Base-by-base conservation (phyloP, 2,888 invertebrate genomes). In the Polyommatus icarus region DNA sequence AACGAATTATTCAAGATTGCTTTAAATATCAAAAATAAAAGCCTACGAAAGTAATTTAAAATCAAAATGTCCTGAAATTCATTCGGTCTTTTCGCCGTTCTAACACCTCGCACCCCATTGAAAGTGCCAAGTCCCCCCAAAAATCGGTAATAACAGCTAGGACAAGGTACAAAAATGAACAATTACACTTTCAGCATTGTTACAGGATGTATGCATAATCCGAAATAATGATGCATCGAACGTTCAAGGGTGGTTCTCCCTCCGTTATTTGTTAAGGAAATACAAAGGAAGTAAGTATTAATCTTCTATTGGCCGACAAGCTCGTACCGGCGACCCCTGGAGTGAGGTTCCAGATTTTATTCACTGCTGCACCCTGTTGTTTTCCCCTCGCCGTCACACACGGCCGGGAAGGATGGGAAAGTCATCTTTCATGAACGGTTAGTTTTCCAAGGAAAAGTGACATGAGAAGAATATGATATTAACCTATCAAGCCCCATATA, bases 221-320 rank as follows among this genome's bases (percentile, higher is more conserved):
- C 83, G 77, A 83, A 87, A 88, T 86, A 87, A 88, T 88, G 89
- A 91, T 90, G 90, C 89, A 87, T 89, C 86, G 83, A 57, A 71
- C 77, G 57, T 72, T 80, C 79, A 77, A 79, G 85, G 84, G 85
- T 85, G 84, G 84, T 81, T 84, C 83, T 84, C 83, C 87, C 87
- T 86, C 85, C 83, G 84, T 87, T 87, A 87, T 88, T 89, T 88
- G 87, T 86, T 82, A 83, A 84, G 83, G 85, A 84, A 85, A 87
- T 85, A 91, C 90, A 91, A 91, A 88, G 89, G 88, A 89, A 84
- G 86, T 86, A 83, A 88, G 92, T 91, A 93, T 93, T 93, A 92
- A 93, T 93, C 93, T 93, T 93, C 88, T 86, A 89, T 90, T 87
- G 88, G 86, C 83, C 85, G 87, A 86, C 87, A 87, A 87, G 87